These are phyloP conservation scores for Albula glossodonta DNA, from an alignment of 2,113 vertebrate species.

Conservation along the genomic window DNA sequence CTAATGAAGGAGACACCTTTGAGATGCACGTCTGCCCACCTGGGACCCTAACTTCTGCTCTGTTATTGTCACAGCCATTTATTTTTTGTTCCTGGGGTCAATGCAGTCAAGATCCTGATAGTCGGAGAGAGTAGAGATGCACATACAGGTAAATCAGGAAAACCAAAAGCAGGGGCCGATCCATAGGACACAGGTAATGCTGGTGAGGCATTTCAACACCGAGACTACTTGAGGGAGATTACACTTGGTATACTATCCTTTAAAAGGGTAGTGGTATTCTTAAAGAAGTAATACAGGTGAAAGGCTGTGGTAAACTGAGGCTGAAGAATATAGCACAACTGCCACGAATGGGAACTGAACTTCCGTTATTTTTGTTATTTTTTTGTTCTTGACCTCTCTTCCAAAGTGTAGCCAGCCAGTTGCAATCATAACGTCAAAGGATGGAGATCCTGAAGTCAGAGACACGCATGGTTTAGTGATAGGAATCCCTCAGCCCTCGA, in stretches of 20 bases:
- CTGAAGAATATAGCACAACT: neutral
- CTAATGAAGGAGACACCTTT: constrained; percentile 52
- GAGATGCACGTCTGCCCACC: constrained; percentile 37
- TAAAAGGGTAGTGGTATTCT: neutral
- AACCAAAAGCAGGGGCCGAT: neutral
- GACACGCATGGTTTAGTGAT: neutral
- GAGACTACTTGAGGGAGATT: neutral
- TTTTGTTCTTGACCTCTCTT: no score
- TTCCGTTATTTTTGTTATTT: neutral
- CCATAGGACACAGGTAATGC: neutral
- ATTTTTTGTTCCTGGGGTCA: constrained; percentile 34
- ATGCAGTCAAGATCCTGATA: constrained; percentile 21
- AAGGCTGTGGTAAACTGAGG: neutral
- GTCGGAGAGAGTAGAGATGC: neutral
- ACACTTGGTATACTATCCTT: neutral
- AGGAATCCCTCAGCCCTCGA: neutral
- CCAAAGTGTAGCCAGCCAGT: no score
- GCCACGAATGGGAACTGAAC: neutral
- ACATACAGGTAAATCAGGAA: neutral
- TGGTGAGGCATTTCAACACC: neutral
- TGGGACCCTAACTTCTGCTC: constrained; percentile 51
- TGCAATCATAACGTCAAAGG: neutral
- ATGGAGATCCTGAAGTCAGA: neutral
- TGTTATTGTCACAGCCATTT: constrained; percentile 44
- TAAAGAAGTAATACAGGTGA: neutral